Percentiles rank a stretch among this genome's conserved stretches.
Conservation (phyloP, 2,113 vertebrate genomes). For the Eurypyga helias region DNA sequence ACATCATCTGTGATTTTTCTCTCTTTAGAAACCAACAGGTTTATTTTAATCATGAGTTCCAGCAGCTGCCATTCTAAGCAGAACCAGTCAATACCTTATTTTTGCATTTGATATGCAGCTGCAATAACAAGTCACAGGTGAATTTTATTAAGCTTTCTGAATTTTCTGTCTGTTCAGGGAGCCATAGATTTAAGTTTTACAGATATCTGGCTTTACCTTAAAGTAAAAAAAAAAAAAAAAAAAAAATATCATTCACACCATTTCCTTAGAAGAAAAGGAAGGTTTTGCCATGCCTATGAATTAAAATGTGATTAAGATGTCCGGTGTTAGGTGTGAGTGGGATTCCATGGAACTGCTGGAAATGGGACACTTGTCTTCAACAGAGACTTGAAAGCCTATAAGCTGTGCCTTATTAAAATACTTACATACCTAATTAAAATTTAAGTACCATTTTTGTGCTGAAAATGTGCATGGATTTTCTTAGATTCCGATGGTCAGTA, state of each 20-base stretch:
- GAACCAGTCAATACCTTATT: conserved; percentile 38
- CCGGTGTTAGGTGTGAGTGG: neutral
- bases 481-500: neutral
- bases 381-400: neutral
- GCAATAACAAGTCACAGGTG: conserved; percentile 55
- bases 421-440: neutral
- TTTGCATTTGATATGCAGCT: conserved; percentile 53
- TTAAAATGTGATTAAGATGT: conserved; percentile 8
- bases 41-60: conserved; percentile 29
- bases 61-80: conserved; percentile 33
- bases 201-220: conserved; percentile 50
- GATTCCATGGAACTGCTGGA: neutral
- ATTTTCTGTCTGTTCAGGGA: conserved; percentile 46
- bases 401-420: neutral
- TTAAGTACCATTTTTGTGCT: neutral
- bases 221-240: neutral
- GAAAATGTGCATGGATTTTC: neutral
- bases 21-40: conserved; percentile 53
- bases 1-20: neutral
- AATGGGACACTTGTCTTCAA: neutral
- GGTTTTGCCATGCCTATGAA: neutral
- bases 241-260: neutral
- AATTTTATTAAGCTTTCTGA: conserved; percentile 46
- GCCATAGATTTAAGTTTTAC: conserved; percentile 36
- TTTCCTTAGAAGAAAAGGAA: neutral